These are phyloP conservation scores for Dorcus hopei DNA, from an alignment of 2,888 invertebrate genomes.

Conservation along the genomic window DNA sequence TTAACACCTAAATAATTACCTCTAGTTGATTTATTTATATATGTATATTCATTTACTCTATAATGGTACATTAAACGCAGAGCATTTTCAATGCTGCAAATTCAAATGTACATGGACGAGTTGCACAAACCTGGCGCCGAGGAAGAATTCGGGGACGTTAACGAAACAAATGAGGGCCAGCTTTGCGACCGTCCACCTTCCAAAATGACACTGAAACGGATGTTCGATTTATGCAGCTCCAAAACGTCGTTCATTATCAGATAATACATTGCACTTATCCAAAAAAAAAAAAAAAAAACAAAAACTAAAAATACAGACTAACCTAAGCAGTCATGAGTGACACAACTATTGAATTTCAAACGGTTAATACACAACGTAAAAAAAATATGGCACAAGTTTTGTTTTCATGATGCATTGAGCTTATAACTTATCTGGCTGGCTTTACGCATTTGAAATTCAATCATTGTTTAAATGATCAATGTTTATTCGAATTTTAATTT, in stretches of 20 bases:
- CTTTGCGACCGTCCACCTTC: not conserved
- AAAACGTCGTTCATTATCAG: slow-evolving; percentile 26
- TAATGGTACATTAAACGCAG: slow-evolving; percentile 41
- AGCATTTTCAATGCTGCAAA: slow-evolving; percentile 43
- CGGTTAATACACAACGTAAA: slow-evolving; percentile 16
- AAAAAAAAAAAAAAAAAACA: slow-evolving; percentile 34
- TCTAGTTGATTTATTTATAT: slow-evolving; percentile 49
- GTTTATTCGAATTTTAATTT: not conserved
- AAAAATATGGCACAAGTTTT: slow-evolving; percentile 26
- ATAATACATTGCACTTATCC: slow-evolving; percentile 50
- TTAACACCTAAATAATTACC: slow-evolving; percentile 51
- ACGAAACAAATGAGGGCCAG: not conserved
- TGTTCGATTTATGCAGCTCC: slow-evolving; percentile 22
- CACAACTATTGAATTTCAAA: slow-evolving; percentile 28
- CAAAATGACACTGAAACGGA: not conserved
- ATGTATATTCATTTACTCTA: slow-evolving; percentile 47
- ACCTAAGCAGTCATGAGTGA: slow-evolving; percentile 44
- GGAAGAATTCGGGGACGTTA: slow-evolving; percentile 2
- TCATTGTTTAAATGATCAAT: not conserved
- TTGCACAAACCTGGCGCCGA: not conserved
- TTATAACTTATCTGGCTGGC: not conserved
- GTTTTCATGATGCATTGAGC: slow-evolving; percentile 1
- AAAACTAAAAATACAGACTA: slow-evolving; percentile 34
- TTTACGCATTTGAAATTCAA: not conserved
- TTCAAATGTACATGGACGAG: slow-evolving; percentile 20